Conservation (phyloP, 2,888 invertebrate species). For the Napeogenes sylphis region DNA sequence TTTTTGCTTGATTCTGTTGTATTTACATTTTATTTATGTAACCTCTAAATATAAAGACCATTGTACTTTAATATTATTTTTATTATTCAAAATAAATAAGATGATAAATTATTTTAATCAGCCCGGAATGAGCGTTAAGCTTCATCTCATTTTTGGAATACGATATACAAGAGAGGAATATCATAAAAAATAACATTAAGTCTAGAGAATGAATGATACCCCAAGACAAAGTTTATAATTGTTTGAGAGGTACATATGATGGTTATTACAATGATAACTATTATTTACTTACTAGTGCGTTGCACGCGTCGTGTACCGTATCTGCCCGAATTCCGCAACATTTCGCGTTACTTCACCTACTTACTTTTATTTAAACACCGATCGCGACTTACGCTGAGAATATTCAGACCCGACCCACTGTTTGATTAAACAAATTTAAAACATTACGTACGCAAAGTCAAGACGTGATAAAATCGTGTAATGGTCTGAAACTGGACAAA, state of each 20-base stretch:
- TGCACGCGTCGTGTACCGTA: constrained; percentile 55
- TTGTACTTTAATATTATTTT: too few species aligned
- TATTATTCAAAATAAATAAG: too few species aligned
- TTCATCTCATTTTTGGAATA: too few species aligned
- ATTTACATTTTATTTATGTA: too few species aligned
- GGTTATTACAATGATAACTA: neutral
- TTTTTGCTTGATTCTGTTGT: constrained; percentile 7
- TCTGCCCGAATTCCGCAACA: constrained; percentile 59
- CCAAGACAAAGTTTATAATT: neutral
- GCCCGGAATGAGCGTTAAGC: too few species aligned
- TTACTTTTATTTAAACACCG: constrained; percentile 37
- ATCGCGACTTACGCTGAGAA: constrained; percentile 19
- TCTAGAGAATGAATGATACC: too few species aligned
- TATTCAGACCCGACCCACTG: constrained; percentile 23
- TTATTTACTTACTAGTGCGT: constrained; percentile 31
- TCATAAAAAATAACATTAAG: too few species aligned
- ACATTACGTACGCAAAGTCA: constrained; percentile 18
- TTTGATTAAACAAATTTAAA: constrained; percentile 3
- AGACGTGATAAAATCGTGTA: constrained; percentile 16
- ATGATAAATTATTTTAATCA: too few species aligned
- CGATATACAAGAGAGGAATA: too few species aligned
- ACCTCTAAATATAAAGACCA: too few species aligned
- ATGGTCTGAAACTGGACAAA: constrained; percentile 9
- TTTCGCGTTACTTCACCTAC: constrained; percentile 67
- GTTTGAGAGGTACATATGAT: neutral